Percentiles rank a stretch among this genome's conserved stretches.
Evolutionary conservation across 2,888 invertebrate species (phyloP).

Genomic region (Chloromyia formosa): DNA sequence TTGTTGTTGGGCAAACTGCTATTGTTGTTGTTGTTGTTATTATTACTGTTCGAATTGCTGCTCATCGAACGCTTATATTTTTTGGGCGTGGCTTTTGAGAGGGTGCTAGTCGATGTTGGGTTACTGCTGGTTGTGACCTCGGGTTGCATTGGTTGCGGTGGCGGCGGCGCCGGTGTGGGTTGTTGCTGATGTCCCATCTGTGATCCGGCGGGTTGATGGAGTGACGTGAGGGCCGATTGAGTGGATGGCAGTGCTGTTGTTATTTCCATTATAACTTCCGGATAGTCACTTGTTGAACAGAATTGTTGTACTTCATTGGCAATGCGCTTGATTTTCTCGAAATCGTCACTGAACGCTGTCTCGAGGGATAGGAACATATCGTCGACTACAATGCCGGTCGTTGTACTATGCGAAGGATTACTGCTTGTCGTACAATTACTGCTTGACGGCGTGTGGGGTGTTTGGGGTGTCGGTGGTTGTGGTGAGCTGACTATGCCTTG

Average conservation of each 20-base stretch:
- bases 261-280: slow-evolving; percentile 62
- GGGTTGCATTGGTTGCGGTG: slow-evolving; percentile 66
- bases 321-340: slow-evolving; percentile 84
- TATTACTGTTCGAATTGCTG: slow-evolving; percentile 57
- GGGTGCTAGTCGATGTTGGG: slow-evolving; percentile 62
- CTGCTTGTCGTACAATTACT: slow-evolving; percentile 44
- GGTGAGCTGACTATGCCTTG: slow-evolving; percentile 52
- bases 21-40: slow-evolving; percentile 54
- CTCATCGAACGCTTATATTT: slow-evolving; percentile 73
- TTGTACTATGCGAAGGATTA: slow-evolving; percentile 48
- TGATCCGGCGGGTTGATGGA: slow-evolving; percentile 16
- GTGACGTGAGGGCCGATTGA: slow-evolving; percentile 58
- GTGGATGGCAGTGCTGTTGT: slow-evolving; percentile 58
- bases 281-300: slow-evolving; percentile 66
- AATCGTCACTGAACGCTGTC: slow-evolving; percentile 74
- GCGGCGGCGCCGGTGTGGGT: slow-evolving; percentile 53
- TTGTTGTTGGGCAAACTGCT: slow-evolving; percentile 57
- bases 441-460: slow-evolving; percentile 51
- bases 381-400: slow-evolving; percentile 61
- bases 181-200: slow-evolving; percentile 51
- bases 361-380: slow-evolving; percentile 65
- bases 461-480: slow-evolving; percentile 49
- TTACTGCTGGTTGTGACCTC: slow-evolving; percentile 70
- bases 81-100: slow-evolving; percentile 69
- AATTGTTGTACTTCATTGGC: slow-evolving; percentile 82